These are phyloP conservation scores for Neomorphus geoffroyi DNA, from an alignment of 2,797 vertebrate genomes.

Conservation along the genomic window DNA sequence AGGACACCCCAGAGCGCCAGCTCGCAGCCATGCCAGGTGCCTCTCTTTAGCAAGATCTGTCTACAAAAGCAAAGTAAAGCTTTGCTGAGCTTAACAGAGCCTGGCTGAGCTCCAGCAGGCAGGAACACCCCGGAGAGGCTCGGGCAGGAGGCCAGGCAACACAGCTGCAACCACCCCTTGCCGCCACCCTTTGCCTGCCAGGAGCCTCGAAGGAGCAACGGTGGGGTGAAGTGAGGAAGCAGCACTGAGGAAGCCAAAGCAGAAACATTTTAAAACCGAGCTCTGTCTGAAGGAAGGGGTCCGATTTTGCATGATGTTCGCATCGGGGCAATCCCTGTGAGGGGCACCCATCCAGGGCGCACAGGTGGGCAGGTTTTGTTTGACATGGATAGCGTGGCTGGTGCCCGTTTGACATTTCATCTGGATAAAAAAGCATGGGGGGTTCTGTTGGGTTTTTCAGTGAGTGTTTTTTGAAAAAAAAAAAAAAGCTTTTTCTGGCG, in stretches of 20 bases:
- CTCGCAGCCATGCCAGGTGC: background rate
- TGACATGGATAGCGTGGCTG: background rate
- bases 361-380: rapidly evolving
- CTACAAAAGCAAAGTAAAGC: background rate
- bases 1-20: background rate
- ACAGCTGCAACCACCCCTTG: background rate
- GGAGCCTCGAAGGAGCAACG: background rate
- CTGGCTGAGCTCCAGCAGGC: background rate
- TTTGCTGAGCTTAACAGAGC: background rate
- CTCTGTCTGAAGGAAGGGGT: background rate
- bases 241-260: background rate
- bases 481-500: no score
- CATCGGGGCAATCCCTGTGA: rapidly evolving
- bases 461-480: no score
- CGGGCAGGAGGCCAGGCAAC: background rate
- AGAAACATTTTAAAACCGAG: background rate
- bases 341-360: rapidly evolving
- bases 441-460: no score
- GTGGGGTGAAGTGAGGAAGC: background rate
- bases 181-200: background rate
- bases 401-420: rapidly evolving
- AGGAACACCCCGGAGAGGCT: background rate
- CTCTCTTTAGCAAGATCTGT: background rate
- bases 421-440: no score
- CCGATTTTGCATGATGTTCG: background rate